Conservation (phyloP, 2,888 invertebrate genomes). For the Campoplex nolae region DNA sequence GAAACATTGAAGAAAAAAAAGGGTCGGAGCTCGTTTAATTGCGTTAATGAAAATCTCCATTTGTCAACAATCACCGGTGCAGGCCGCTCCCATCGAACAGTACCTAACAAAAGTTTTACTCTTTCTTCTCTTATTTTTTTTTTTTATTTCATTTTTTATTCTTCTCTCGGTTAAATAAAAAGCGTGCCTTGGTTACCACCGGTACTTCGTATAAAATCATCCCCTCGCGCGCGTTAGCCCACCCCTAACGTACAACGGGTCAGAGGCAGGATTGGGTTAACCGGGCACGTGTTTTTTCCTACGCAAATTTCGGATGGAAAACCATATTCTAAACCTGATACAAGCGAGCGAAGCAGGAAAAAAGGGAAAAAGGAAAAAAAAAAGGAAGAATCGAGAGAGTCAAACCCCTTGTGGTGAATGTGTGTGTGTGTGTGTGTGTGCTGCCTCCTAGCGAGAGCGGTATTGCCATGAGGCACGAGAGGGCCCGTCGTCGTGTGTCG, state of each 20-base stretch:
- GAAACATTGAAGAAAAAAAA: conserved; percentile 30
- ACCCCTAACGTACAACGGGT: conserved; percentile 32
- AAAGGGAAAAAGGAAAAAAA: conserved; percentile 32
- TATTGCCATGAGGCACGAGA: conserved; percentile 73
- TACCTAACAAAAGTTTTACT: conserved; percentile 13
- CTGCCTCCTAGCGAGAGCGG: conserved; percentile 22
- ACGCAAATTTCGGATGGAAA: conserved; percentile 78
- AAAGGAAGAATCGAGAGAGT: conserved; percentile 66
- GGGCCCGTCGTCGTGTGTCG: conserved; percentile 62
- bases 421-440: neutral
- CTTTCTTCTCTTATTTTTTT: neutral
- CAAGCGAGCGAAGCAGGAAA: conserved; percentile 59
- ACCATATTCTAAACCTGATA: conserved; percentile 78
- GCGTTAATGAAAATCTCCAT: conserved; percentile 43
- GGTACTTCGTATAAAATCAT: conserved; percentile 81
- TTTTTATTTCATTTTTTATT: neutral
- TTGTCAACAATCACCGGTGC: conserved; percentile 47
- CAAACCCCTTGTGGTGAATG: conserved; percentile 60
- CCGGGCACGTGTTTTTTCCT: conserved; percentile 70
- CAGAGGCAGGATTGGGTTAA: conserved; percentile 22
- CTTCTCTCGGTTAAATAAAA: conserved; percentile 35
- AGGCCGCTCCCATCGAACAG: neutral
- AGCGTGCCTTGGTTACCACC: conserved; percentile 9
- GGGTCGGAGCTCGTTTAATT: conserved; percentile 38
- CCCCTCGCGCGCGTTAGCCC: conserved; percentile 74